Evolutionary conservation across 2,113 vertebrate species (phyloP), one percentile per base, ranked within the genome.

Genomic region (Pedionomus torquatus): DNA sequence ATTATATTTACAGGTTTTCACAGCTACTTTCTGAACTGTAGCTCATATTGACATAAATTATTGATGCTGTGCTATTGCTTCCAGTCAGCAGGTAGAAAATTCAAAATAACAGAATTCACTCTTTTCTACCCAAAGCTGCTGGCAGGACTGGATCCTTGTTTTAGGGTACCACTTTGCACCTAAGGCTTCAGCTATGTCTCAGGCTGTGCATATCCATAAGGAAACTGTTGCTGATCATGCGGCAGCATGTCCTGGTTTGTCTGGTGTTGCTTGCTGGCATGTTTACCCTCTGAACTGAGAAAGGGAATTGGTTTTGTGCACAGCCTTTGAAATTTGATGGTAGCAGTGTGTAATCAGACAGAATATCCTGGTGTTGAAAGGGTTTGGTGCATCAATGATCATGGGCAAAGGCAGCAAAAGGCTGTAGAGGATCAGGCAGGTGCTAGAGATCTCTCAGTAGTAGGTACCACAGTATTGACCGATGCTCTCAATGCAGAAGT

Each of bases 161-260:
- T 55, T 51, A 20, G 60, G 41, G 18, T 44, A 33, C 26, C 9
- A 6, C 26, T 4, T 74, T 51, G 23, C 60, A 44, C 35, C 23
- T n/a, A 15, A 72, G n/a, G 23, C 65, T 83, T 72, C 71, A 83
- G 58, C 13, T 71, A 0, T 11, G 18, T 46, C 12, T 25, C 55
- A 81, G 30, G 30, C 63, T 17, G 2, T 25, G 44, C 18, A 26
- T 70, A 17, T 37, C 57, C 16, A 3, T 60, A 33, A 71, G n/a
- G 54, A 66, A 48, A 55, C n/a, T 0, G 2, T 55, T 77, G 44
- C 23, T 3, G 5, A 21, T 66, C 0, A 2, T 49, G 19, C 61
- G 54, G 60, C 46, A 66, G 39, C 30, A 54, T 31, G 35, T 61
- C 33, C 66, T 66, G 26, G 11, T 58, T 90, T 11, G 57, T 48